These are phyloP conservation scores for Nemurella pictetii DNA, from an alignment of 2,888 invertebrate species.

Conservation along the genomic window DNA sequence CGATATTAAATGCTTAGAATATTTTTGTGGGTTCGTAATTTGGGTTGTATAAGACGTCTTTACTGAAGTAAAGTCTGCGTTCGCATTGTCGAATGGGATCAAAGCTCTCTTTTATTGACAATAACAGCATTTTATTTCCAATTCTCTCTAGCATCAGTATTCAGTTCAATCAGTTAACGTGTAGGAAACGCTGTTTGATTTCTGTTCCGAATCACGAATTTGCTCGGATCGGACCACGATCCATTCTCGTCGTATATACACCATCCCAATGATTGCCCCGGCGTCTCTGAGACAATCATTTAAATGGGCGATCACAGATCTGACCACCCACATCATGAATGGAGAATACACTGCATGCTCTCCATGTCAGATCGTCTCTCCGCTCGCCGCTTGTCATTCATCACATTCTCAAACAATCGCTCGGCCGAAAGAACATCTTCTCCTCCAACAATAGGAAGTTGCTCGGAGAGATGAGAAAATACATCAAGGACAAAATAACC, in stretches of 20 bases:
- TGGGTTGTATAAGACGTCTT: not conserved
- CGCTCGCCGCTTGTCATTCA: conserved; percentile 1
- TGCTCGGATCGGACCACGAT: not conserved
- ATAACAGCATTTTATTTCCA: not conserved
- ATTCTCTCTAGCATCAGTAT: not conserved
- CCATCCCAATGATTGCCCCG: not conserved
- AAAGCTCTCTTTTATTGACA: not conserved
- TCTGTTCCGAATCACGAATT: not conserved
- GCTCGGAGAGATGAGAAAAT: not conserved
- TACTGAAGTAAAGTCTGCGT: not conserved
- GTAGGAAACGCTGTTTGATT: not conserved
- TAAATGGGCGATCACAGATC: conserved; percentile 15
- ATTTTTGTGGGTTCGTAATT: not conserved
- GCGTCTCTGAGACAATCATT: conserved; percentile 20
- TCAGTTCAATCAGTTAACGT: not conserved
- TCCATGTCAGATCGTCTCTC: conserved; percentile 14
- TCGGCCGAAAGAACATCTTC: not conserved
- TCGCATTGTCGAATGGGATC: not conserved
- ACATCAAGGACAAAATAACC: not conserved
- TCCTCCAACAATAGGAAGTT: not conserved
- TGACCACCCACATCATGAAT: conserved; percentile 27
- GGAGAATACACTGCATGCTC: not conserved
- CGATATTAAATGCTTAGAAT: not conserved
- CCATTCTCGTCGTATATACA: not conserved
- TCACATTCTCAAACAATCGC: conserved; percentile 27